Evolutionary conservation across 2,113 vertebrate species (phyloP).

Genomic region (Microtus pennsylvanicus): DNA sequence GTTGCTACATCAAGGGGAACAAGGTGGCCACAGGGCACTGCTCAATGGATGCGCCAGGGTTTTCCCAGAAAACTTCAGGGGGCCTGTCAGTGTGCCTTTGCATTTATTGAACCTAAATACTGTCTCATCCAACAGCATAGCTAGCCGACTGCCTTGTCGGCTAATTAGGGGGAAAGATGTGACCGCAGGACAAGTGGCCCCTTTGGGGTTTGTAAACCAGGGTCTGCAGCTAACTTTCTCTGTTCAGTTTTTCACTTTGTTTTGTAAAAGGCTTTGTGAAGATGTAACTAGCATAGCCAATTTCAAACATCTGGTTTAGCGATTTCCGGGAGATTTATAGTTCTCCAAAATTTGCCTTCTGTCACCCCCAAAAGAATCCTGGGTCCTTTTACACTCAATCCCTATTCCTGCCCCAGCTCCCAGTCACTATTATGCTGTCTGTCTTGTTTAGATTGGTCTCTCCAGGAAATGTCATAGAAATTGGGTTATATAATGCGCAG

Average conservation of each 20-base stretch:
- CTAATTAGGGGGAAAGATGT: neutral
- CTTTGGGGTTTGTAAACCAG: neutral
- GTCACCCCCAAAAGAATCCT: neutral
- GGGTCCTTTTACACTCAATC: neutral
- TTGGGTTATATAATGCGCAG: neutral
- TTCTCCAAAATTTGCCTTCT: neutral
- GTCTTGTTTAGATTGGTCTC: neutral
- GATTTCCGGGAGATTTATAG: conserved; percentile 18
- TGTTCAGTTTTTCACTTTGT: neutral
- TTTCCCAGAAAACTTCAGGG: neutral
- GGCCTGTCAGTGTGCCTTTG: neutral
- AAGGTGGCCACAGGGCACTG: accelerated
- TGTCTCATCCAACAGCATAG: neutral
- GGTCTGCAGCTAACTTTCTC: neutral
- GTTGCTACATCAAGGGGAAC: neutral
- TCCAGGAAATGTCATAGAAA: neutral
- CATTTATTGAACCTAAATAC: neutral
- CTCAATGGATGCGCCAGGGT: neutral
- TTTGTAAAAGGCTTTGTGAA: neutral
- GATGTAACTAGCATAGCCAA: neutral
- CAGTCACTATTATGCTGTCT: neutral
- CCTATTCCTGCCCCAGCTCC: neutral
- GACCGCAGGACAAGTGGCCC: accelerated
- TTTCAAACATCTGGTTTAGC: neutral
- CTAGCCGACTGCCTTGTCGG: neutral